Conservation (phyloP, 2,888 invertebrate species). For the Alviniconcha strummeri region DNA sequence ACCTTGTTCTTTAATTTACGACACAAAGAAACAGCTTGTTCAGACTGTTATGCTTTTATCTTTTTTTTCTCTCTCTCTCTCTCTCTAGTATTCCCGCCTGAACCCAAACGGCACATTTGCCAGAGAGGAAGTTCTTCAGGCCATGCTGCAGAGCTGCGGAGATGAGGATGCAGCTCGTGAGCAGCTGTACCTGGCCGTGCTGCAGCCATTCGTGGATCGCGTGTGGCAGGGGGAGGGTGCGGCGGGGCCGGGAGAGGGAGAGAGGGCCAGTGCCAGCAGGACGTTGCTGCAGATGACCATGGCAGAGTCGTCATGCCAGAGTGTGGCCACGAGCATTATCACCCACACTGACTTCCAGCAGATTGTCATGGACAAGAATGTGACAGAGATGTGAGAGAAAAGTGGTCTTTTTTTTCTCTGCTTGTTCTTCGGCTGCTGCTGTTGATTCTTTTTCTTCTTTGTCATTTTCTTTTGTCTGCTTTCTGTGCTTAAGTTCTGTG, state of each 20-base stretch:
- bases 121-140: constrained; percentile 58
- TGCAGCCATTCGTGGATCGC: constrained; percentile 21
- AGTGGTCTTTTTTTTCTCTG: background rate
- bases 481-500: no score
- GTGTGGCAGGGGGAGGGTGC: constrained; percentile 19
- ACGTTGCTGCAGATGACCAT: constrained; percentile 32
- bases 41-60: background rate
- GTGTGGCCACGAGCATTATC: constrained; percentile 59
- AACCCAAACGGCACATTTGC: constrained; percentile 48
- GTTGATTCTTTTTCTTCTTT: background rate
- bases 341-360: constrained; percentile 52
- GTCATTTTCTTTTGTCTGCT: background rate
- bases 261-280: constrained; percentile 36
- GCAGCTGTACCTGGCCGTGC: constrained; percentile 23
- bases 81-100: constrained; percentile 53
- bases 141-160: constrained; percentile 53
- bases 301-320: constrained; percentile 44
- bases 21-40: no score
- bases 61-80: background rate
- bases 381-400: constrained; percentile 53
- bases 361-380: constrained; percentile 47
- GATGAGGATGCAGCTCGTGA: constrained; percentile 50
- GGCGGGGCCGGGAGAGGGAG: background rate
- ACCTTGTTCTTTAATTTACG: no score
- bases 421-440: background rate